Percentiles rank a stretch among this genome's conserved stretches.
These are phyloP conservation scores for Cancer borealis DNA, from an alignment of 2,888 invertebrate species.

Conservation along the genomic window DNA sequence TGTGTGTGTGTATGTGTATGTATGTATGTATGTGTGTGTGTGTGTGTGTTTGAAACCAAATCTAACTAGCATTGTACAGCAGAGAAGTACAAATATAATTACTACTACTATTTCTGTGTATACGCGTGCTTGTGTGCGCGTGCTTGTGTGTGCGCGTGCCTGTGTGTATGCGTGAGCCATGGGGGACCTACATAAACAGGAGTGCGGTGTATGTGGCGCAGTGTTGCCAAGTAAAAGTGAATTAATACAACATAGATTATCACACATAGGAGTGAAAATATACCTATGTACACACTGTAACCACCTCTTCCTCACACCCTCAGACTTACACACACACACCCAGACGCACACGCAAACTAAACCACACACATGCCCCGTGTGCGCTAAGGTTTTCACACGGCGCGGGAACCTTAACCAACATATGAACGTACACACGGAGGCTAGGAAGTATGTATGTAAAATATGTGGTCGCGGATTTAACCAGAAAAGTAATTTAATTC, in stretches of 20 bases:
- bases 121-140: too few relatives aligned
- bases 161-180: too few relatives aligned
- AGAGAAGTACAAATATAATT: too few relatives aligned
- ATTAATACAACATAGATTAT: background rate
- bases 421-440: background rate
- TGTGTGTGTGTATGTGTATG: too few relatives aligned
- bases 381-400: background rate
- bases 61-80: too few relatives aligned
- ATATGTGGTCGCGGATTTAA: background rate
- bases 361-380: background rate
- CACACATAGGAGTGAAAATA: background rate
- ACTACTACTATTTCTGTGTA: too few relatives aligned
- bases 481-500: background rate
- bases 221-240: background rate
- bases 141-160: too few relatives aligned
- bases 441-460: background rate
- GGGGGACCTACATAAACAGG: too few relatives aligned
- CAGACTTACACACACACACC: background rate
- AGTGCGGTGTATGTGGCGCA: background rate
- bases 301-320: background rate
- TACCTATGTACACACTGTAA: background rate
- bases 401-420: background rate
- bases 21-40: too few relatives aligned
- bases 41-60: too few relatives aligned
- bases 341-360: background rate